Evolutionary conservation across 1,140 invertebrate species (phyloP).

Genomic region (Papilio polytes): DNA sequence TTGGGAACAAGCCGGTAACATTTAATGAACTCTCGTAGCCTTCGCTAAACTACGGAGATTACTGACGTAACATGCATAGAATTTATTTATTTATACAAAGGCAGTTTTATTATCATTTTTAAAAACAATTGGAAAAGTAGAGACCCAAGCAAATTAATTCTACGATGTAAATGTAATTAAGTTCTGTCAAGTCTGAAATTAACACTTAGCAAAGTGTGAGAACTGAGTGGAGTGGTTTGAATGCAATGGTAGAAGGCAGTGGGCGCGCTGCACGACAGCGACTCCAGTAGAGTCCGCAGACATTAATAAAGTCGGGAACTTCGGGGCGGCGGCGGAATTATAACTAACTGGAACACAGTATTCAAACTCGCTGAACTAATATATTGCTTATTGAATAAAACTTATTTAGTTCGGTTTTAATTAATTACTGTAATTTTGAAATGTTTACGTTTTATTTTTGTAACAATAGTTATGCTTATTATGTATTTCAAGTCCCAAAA

Average conservation of each 20-base stretch:
- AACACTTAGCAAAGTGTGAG: constrained; percentile 9
- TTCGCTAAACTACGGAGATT: neutral
- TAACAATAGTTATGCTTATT: too few relatives aligned
- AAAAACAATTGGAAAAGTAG: neutral
- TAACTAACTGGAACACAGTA: constrained; percentile 16
- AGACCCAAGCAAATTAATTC: neutral
- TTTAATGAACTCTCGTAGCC: constrained; percentile 4
- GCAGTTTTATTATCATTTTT: neutral
- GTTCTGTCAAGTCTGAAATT: neutral
- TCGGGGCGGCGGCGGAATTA: constrained; percentile 15
- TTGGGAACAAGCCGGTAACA: neutral
- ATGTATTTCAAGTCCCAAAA: too few relatives aligned
- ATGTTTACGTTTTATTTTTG: too few relatives aligned
- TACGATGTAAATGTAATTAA: neutral
- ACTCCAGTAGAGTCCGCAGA: neutral
- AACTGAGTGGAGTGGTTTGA: neutral
- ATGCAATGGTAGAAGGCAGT: constrained; percentile 7
- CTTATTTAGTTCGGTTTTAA: neutral
- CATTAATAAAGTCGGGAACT: constrained; percentile 17
- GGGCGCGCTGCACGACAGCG: neutral
- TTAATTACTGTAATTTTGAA: neutral
- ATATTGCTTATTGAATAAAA: constrained; percentile 23
- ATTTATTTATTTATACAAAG: neutral
- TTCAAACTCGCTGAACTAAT: neutral
- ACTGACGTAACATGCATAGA: neutral